A percentile compares a stretch with the other conserved stretches of the same genome.
These are phyloP conservation scores for Melanogrammus aeglefinus DNA, from an alignment of 2,797 vertebrate species.

Conservation along the genomic window DNA sequence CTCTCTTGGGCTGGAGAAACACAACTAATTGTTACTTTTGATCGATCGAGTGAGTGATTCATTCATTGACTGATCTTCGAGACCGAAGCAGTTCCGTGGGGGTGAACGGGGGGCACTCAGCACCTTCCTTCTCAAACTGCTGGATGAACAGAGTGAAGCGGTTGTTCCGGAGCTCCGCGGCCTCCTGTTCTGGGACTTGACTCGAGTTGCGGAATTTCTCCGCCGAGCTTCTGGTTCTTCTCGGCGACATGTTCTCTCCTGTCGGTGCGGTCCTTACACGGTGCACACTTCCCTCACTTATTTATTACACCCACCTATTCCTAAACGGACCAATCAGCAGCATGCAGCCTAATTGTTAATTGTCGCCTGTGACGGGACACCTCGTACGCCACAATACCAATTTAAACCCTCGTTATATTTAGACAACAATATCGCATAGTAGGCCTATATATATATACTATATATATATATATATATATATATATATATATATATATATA, in stretches of 20 bases:
- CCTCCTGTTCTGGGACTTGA: constrained; percentile 1
- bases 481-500: not conserved
- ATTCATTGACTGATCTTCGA: too few relatives aligned
- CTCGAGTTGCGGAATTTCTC: not conserved
- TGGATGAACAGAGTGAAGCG: constrained; percentile 63
- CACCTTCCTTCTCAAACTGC: constrained; percentile 75
- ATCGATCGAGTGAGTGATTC: too few relatives aligned
- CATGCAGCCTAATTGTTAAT: not conserved
- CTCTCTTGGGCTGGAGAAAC: constrained; percentile 69
- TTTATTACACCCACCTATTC: not conserved
- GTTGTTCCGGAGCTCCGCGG: constrained; percentile 30
- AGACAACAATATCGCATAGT: not conserved
- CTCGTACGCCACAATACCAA: too few relatives aligned
- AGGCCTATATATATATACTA: too few relatives aligned
- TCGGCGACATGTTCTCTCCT: constrained; percentile 16
- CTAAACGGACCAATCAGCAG: not conserved
- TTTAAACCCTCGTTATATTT: not conserved
- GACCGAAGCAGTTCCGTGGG: too few relatives aligned
- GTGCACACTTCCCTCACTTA: not conserved
- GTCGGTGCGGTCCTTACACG: too few relatives aligned
- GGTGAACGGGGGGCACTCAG: not conserved
- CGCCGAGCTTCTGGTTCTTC: constrained; percentile 27
- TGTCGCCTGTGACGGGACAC: not conserved
- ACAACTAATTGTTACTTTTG: not conserved
- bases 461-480: not conserved